These are phyloP conservation scores for Dromius quadrimaculatus DNA, from an alignment of 2,888 invertebrate genomes.

Conservation along the genomic window DNA sequence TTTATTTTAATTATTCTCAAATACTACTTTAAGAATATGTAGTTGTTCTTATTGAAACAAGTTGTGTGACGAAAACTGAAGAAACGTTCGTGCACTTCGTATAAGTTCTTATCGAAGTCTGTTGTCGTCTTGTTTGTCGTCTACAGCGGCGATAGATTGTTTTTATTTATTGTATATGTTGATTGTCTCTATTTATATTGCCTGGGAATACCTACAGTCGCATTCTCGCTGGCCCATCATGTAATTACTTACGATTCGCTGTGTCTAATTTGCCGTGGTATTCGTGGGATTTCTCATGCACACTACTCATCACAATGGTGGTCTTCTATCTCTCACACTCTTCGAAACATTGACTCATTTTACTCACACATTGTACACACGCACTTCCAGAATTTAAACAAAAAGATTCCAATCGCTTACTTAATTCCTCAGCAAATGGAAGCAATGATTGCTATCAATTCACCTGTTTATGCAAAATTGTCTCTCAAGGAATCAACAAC, in stretches of 20 bases:
- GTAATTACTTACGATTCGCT: conserved; percentile 52
- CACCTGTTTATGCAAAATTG: no score
- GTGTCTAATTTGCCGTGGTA: conserved; percentile 52
- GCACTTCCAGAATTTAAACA: conserved; percentile 16
- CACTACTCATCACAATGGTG: conserved; percentile 45
- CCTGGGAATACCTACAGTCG: conserved; percentile 52
- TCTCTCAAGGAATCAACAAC: no score
- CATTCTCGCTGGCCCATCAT: conserved; percentile 52
- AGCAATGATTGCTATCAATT: conserved; percentile 23
- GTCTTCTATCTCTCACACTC: conserved; percentile 33
- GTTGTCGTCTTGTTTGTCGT: not conserved
- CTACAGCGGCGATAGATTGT: conserved; percentile 18
- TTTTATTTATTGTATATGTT: conserved; percentile 45
- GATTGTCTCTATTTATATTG: conserved; percentile 52
- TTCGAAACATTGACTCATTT: conserved; percentile 37
- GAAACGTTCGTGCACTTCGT: not conserved
- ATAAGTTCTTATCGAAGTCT: not conserved
- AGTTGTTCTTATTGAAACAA: no score
- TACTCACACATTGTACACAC: conserved; percentile 22
- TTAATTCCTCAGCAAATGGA: conserved; percentile 10
- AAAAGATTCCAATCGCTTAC: conserved; percentile 9
- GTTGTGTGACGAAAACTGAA: no score
- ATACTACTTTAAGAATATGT: no score
- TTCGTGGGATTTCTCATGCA: conserved; percentile 51
- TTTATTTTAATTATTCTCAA: no score